Evolutionary conservation across 2,888 invertebrate genomes (phyloP).

Genomic region (Calliphora vomitoria): DNA sequence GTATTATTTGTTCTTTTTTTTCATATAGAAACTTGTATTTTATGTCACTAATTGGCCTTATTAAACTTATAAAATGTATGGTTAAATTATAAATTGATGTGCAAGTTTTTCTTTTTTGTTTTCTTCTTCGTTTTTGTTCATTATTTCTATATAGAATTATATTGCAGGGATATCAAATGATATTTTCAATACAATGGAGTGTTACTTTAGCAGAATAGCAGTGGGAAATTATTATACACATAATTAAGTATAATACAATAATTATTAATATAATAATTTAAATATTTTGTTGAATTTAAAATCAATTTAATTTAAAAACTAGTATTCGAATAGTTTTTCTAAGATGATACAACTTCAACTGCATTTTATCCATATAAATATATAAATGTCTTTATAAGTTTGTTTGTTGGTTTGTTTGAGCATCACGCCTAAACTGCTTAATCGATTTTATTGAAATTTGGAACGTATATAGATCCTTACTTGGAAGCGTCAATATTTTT

Average conservation of each 20-base stretch:
- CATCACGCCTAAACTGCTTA: too few relatives aligned
- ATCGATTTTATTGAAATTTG: too few relatives aligned
- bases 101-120: neutral
- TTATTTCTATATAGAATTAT: neutral
- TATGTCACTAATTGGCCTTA: constrained; percentile 57
- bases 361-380: too few relatives aligned
- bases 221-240: neutral
- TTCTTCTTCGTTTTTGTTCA: constrained; percentile 1
- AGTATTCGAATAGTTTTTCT: too few relatives aligned
- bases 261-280: neutral
- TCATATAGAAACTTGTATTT: constrained; percentile 10
- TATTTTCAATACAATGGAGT: constrained; percentile 3
- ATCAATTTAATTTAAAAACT: too few relatives aligned
- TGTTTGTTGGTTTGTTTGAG: too few relatives aligned
- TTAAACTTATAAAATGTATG: constrained; percentile 43
- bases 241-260: too few relatives aligned
- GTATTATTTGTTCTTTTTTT: neutral
- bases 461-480: too few relatives aligned
- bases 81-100: constrained; percentile 46
- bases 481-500: too few relatives aligned
- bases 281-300: neutral
- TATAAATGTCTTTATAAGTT: too few relatives aligned
- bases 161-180: neutral
- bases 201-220: neutral
- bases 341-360: too few relatives aligned